A percentile compares a stretch with the other conserved stretches of the same genome.
phyloP scores from a whole-genome alignment of 2,797 vertebrate species.

The Pristis pectinata region DNA sequence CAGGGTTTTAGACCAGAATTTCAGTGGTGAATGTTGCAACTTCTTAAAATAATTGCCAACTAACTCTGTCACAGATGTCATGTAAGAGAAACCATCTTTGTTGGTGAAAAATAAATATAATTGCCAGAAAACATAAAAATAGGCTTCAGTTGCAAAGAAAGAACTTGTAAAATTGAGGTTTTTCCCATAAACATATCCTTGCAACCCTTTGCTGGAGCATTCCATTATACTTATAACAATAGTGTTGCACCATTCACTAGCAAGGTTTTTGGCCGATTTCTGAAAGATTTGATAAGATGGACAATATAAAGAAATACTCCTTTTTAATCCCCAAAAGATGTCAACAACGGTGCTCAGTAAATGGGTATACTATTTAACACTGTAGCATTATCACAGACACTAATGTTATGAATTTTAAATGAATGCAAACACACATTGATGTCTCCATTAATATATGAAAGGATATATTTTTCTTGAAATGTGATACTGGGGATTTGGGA shows the following conservation, averaged over 20 bases:
- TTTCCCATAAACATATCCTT: not conserved
- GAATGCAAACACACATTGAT: not conserved
- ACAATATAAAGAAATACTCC: not conserved
- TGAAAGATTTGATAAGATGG: not conserved
- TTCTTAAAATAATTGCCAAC: not conserved
- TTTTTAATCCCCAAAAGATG: not conserved
- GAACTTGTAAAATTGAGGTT: not conserved
- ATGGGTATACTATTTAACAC: too few species aligned
- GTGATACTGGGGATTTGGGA: not conserved
- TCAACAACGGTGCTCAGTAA: too few species aligned
- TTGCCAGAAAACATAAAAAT: not conserved
- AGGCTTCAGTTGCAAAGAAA: not conserved
- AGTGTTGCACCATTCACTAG: not conserved
- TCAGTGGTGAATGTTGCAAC: not conserved
- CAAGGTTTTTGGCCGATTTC: not conserved
- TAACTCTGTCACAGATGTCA: not conserved
- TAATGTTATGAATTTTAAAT: not conserved
- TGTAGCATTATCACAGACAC: too few species aligned
- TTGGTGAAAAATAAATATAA: not conserved
- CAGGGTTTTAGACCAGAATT: not conserved
- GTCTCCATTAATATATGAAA: not conserved
- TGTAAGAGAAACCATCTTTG: not conserved
- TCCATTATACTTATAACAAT: not conserved
- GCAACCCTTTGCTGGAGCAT: not conserved
- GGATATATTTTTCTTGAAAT: not conserved